Conservation (phyloP, 1,140 invertebrate species). For the Trachymyrmex septentrionalis region DNA sequence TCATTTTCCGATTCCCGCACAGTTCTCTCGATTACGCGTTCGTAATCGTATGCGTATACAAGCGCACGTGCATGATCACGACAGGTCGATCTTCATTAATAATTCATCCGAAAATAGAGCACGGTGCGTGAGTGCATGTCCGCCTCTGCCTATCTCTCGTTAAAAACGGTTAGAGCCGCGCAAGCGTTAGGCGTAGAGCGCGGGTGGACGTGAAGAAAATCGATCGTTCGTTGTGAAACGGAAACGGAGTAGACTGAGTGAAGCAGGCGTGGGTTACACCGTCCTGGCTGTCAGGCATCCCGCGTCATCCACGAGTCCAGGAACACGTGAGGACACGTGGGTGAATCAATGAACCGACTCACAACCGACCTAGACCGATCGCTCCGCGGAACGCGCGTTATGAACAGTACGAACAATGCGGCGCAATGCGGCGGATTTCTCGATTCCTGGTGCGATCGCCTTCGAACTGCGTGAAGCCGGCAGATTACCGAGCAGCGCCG, state of each 20-base stretch:
- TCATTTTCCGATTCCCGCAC: not conserved
- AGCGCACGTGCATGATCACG: not conserved
- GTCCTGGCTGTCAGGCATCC: not conserved
- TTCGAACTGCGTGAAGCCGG: not conserved
- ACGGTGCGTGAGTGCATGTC: conserved; percentile 21
- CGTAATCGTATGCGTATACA: not conserved
- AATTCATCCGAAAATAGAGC: conserved; percentile 48
- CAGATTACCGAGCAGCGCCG: not conserved
- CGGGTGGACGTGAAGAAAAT: conserved; percentile 26
- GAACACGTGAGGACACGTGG: not conserved
- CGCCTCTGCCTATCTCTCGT: not conserved
- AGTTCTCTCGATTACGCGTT: not conserved
- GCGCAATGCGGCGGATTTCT: too few relatives aligned
- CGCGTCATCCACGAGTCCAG: not conserved
- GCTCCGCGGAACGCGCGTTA: not conserved
- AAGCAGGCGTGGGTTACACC: not conserved
- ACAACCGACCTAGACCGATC: not conserved
- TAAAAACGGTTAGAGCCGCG: not conserved
- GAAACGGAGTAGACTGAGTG: not conserved
- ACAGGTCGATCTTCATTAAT: conserved; percentile 38
- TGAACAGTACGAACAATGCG: not conserved
- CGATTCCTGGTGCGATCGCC: not conserved
- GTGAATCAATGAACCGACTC: not conserved
- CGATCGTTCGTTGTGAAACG: not conserved
- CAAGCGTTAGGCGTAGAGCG: not conserved